These are phyloP conservation scores for Nasalis larvatus DNA, from an alignment of 2,113 vertebrate species.

Conservation along the genomic window DNA sequence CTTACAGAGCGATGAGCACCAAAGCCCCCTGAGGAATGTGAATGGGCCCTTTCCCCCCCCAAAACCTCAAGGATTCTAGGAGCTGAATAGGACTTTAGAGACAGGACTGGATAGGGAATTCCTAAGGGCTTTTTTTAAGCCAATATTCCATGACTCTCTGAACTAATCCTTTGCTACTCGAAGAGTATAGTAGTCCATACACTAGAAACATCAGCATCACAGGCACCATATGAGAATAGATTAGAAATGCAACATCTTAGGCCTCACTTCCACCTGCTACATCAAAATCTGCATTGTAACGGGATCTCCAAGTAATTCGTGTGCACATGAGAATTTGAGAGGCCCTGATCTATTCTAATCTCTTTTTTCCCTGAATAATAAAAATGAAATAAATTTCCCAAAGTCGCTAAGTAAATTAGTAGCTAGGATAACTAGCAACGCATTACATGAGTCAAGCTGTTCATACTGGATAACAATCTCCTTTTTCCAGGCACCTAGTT, in stretches of 20 bases:
- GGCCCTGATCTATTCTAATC: not conserved
- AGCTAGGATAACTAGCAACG: not conserved
- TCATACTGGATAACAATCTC: not conserved
- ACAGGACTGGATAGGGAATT: not conserved
- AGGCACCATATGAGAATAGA: not conserved
- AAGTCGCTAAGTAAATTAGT: not conserved
- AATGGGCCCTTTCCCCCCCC: not conserved
- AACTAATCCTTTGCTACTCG: not conserved
- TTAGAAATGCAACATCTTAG: not conserved
- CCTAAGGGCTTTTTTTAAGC: not conserved
- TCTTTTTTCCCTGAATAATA: constrained; percentile 27
- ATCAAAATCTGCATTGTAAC: not conserved
- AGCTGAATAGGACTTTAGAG: not conserved
- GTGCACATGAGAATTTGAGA: not conserved
- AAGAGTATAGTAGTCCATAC: not conserved
- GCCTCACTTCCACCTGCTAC: not conserved
- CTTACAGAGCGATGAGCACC: not conserved
- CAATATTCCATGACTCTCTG: not conserved
- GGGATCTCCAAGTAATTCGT: not conserved
- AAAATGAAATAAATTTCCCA: not conserved
- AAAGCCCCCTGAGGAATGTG: not conserved
- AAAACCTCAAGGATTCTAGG: not conserved
- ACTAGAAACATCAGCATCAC: not conserved
- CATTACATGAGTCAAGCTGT: not conserved
- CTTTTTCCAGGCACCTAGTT: not conserved